Evolutionary conservation across 2,797 vertebrate genomes (phyloP), one percentile per base, ranked within the genome.

Genomic region (Sebastes melanostomus): DNA sequence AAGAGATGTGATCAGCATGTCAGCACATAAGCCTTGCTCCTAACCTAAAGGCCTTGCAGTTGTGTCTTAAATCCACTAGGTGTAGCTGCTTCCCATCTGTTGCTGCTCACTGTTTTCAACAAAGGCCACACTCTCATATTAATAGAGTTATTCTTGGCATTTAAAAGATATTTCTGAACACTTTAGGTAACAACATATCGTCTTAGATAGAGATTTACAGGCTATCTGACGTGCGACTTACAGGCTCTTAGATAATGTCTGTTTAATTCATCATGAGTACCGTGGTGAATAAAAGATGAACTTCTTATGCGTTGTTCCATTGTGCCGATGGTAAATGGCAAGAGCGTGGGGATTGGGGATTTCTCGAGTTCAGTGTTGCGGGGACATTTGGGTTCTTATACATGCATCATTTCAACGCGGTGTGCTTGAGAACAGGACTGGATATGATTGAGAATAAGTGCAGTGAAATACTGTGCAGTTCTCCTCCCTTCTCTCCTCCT

Each of bases 51-150:
- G 7, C 66, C 24, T 13, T 88, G 90, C 70, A 87, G 72, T 91
- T 88, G 24, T 75, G 46, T 55, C 11, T 10, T 22, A 29, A 27
- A 18, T 72, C 93, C 95, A 94, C 94, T 91, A 91, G 95, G 71
- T 93, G 92, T 92, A 84, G 91, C 91, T 86, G 82, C 88, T 80
- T 89, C 83, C 90, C 74, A 69, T 84, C 65, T 85, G 56, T 92
- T 88, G 63, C 70, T 46, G 55, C n/a, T 66, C 30, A 11, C 34
- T 30, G 25, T 34, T 59, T 16, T 10, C n/a, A 65, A n/a, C 25
- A 14, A 61, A 61, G 56, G 38, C 69, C n/a, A 54, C 3, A 6
- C 72, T 80, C 56, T 61, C 73, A 72, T 71, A 78, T 80, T 75
- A 71, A 72, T 65, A 50, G 20, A 62, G 58, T 38, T 76, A 62